A percentile compares a stretch with the other conserved stretches of the same genome.
phyloP scores from a whole-genome alignment of 2,797 vertebrate genomes.

The Gambelia wislizenii region DNA sequence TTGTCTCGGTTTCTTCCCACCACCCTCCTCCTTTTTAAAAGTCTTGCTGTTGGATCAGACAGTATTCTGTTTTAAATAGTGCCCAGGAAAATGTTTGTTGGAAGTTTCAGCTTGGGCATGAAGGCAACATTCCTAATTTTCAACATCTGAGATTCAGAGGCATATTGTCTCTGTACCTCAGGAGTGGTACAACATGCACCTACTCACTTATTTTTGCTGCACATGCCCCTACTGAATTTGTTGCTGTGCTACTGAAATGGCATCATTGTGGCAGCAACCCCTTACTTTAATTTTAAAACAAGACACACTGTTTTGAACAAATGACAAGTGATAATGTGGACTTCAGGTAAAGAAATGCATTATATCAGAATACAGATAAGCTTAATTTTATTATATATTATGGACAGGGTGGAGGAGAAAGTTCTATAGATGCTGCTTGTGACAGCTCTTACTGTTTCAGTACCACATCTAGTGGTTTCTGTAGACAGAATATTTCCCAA shows the following conservation, averaged over 20 bases:
- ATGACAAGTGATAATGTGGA: background rate
- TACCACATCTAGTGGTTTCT: background rate
- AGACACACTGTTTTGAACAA: background rate
- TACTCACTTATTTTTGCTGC: too few species aligned
- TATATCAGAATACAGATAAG: background rate
- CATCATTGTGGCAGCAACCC: background rate
- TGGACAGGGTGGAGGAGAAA: too few species aligned
- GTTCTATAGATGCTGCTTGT: background rate
- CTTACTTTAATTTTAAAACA: background rate
- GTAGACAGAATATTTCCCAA: slow-evolving; percentile 12
- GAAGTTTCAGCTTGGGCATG: background rate
- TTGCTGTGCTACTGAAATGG: background rate
- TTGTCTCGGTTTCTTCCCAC: background rate
- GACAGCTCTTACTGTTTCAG: background rate
- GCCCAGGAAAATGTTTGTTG: background rate
- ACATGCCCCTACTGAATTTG: background rate
- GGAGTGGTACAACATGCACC: too few species aligned
- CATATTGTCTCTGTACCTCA: background rate
- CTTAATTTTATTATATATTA: background rate
- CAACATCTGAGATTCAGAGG: background rate
- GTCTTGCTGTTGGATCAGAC: background rate
- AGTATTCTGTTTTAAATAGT: background rate
- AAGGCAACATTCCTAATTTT: background rate
- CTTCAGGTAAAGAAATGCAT: background rate
- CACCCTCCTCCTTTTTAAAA: too few species aligned